Evolutionary conservation across 2,888 invertebrate genomes (phyloP).

Genomic region (Agrilus biguttatus): DNA sequence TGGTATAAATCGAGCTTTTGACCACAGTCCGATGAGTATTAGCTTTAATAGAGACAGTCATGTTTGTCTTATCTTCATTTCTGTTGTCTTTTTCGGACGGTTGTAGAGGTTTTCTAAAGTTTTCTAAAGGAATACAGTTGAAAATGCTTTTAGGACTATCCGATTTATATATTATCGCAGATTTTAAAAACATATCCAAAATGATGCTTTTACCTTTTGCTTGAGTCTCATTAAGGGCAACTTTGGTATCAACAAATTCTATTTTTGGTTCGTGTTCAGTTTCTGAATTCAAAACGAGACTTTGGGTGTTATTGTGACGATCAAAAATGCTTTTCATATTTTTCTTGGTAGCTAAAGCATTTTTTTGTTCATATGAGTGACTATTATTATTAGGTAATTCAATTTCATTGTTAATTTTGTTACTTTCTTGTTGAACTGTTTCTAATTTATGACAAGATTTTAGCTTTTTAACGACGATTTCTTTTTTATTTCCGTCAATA

Average conservation of each 20-base stretch:
- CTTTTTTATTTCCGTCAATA: slow-evolving; percentile 1
- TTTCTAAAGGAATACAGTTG: too few species aligned
- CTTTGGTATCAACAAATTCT: background rate
- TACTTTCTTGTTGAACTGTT: slow-evolving; percentile 8
- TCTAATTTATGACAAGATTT: slow-evolving; percentile 2
- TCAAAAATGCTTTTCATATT: slow-evolving; percentile 5
- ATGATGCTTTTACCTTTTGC: slow-evolving; percentile 23
- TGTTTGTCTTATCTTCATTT: slow-evolving; percentile 3
- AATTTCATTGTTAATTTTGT: background rate
- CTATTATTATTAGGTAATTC: background rate
- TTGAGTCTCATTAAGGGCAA: slow-evolving; percentile 12
- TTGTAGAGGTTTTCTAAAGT: too few species aligned
- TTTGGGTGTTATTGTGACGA: slow-evolving; percentile 6
- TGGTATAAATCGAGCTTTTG: background rate
- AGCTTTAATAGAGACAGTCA: slow-evolving; percentile 3
- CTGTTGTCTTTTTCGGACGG: background rate
- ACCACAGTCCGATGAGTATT: slow-evolving; percentile 2
- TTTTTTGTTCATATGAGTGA: background rate
- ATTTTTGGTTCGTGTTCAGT: background rate
- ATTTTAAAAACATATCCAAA: slow-evolving; percentile 28
- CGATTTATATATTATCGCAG: slow-evolving; percentile 12
- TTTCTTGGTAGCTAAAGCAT: background rate
- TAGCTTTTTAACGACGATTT: slow-evolving; percentile 1
- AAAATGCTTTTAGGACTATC: too few species aligned
- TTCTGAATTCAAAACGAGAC: slow-evolving; percentile 6